A percentile compares a stretch with the other conserved stretches of the same genome.
Evolutionary conservation across 2,113 vertebrate genomes (phyloP).

Genomic region (Loxodonta africana): DNA sequence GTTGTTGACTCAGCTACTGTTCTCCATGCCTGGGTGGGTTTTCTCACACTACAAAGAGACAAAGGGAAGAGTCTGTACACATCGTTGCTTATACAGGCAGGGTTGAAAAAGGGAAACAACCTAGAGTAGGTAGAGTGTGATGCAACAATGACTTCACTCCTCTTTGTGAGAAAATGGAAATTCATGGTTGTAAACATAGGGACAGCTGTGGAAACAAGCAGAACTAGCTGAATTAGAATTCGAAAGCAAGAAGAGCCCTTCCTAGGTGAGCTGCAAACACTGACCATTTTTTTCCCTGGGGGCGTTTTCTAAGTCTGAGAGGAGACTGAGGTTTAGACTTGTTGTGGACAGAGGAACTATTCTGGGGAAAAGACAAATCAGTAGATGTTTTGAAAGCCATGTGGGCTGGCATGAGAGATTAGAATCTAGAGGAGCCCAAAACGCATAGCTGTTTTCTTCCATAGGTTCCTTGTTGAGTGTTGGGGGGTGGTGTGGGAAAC

Average conservation of each 20-base stretch:
- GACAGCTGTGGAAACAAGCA: background rate
- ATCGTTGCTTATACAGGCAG: accelerated
- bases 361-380: background rate
- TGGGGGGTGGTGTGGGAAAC: background rate
- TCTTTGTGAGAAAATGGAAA: background rate
- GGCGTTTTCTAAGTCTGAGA: background rate
- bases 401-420: background rate
- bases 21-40: background rate
- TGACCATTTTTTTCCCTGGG: background rate
- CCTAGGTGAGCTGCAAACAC: accelerated
- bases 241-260: no score
- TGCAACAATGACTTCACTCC: accelerated
- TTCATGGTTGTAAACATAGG: accelerated
- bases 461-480: background rate
- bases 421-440: background rate
- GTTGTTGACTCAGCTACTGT: accelerated
- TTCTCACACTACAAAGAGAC: background rate
- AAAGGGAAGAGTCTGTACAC: background rate
- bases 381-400: background rate
- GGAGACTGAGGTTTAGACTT: background rate
- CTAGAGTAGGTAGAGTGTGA: accelerated
- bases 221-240: accelerated
- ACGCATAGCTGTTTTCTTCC: accelerated
- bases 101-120: accelerated
- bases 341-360: background rate